phyloP scores from a whole-genome alignment of 2,797 vertebrate genomes.

The Danio jaintianensis region DNA sequence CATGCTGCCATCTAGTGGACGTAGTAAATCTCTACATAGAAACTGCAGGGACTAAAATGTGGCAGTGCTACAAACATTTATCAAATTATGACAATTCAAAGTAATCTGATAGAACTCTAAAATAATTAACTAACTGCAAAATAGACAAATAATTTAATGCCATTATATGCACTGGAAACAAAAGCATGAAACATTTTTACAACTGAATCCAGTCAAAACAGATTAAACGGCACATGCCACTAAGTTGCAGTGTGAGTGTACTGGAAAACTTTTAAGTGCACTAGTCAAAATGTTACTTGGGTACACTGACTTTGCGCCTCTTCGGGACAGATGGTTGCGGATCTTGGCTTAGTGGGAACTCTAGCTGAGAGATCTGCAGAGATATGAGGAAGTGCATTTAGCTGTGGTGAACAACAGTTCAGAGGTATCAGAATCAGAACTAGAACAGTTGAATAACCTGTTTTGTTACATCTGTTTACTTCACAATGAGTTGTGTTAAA shows the following conservation, averaged over 20 bases:
- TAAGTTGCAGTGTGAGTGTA: neutral
- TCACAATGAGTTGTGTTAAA: neutral
- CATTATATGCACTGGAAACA: neutral
- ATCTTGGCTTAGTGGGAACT: constrained; percentile 84
- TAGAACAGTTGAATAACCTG: neutral
- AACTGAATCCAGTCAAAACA: neutral
- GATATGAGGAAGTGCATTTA: constrained; percentile 48
- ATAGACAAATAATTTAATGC: neutral
- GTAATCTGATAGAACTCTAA: constrained; percentile 14
- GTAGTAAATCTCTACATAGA: neutral
- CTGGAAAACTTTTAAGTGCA: constrained; percentile 51
- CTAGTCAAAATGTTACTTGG: constrained; percentile 75
- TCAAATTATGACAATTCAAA: constrained; percentile 10
- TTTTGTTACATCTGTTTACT: constrained; percentile 9
- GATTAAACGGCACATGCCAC: neutral
- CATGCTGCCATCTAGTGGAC: constrained; percentile 60
- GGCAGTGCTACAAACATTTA: neutral
- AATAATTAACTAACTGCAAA: constrained; percentile 28
- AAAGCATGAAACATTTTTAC: neutral
- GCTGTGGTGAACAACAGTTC: neutral
- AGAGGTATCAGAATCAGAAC: too few relatives aligned
- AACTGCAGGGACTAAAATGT: neutral
- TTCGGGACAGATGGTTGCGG: constrained; percentile 65
- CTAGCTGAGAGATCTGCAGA: constrained; percentile 78
- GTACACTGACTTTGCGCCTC: constrained; percentile 89